Evolutionary conservation across 2,888 invertebrate genomes (phyloP).

Genomic region (Cylloceria caligata): DNA sequence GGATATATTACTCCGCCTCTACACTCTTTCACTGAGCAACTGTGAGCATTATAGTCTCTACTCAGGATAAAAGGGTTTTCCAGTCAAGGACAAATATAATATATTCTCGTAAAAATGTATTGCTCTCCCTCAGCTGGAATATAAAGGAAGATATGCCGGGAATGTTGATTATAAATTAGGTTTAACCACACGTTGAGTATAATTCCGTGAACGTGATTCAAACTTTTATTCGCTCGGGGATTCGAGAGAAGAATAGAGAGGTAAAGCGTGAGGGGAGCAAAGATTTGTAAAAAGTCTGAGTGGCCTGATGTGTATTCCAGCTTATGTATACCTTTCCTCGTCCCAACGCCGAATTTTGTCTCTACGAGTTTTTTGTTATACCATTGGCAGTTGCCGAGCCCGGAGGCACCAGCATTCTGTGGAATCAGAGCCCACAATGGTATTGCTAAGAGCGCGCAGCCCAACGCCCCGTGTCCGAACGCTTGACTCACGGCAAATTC

Average conservation of each 20-base stretch:
- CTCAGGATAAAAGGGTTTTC: conserved; percentile 25
- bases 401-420: not conserved
- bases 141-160: not conserved
- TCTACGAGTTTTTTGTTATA: not conserved
- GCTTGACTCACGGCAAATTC: conserved; percentile 72
- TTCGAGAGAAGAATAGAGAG: not conserved
- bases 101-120: conserved; percentile 23
- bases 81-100: conserved; percentile 34
- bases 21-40: conserved; percentile 6
- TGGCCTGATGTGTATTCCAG: conserved; percentile 9
- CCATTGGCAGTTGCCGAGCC: not conserved
- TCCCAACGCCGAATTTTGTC: not conserved
- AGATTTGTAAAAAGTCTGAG: conserved; percentile 21
- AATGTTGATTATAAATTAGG: conserved; percentile 25
- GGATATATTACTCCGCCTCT: not conserved
- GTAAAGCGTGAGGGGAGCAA: not conserved
- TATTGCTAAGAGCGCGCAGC: not conserved
- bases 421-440: conserved; percentile 16
- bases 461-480: conserved; percentile 26
- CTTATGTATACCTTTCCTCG: conserved; percentile 1
- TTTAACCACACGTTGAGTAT: conserved; percentile 6
- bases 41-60: conserved; percentile 3
- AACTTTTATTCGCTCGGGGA: not conserved
- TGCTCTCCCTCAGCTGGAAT: not conserved
- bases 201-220: not conserved